Evolutionary conservation across 2,113 vertebrate genomes (phyloP).

Genomic region (Motacilla tschutschensis): DNA sequence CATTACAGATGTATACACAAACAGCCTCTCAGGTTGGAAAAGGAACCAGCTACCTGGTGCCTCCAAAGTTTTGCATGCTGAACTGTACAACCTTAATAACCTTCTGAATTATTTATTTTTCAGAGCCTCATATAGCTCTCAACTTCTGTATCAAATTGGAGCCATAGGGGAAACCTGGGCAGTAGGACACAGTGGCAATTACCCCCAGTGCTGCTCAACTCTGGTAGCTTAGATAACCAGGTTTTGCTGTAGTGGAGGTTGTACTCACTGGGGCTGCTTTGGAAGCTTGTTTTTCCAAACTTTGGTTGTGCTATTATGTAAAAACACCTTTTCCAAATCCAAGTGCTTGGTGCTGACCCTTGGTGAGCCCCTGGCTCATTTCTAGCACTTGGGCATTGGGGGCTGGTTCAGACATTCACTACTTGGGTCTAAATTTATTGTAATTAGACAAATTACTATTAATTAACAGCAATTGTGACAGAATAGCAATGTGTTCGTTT

Average conservation of each 20-base stretch:
- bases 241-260: neutral
- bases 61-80: neutral
- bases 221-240: neutral
- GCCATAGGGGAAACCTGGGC: neutral
- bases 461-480: neutral
- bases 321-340: neutral
- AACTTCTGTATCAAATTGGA: constrained; percentile 12
- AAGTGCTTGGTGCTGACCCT: neutral
- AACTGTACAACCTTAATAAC: neutral
- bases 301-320: neutral
- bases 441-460: neutral
- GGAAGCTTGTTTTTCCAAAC: neutral
- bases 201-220: neutral
- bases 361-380: neutral
- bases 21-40: neutral
- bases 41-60: neutral
- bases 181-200: neutral
- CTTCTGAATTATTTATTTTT: constrained; percentile 32
- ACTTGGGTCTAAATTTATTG: neutral
- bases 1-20: neutral
- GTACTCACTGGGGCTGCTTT: neutral
- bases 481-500: neutral
- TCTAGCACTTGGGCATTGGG: neutral
- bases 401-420: neutral
- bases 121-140: neutral